Base-by-base conservation (phyloP, 2,888 invertebrate species). In the Chrysina gloriosa region DNA sequence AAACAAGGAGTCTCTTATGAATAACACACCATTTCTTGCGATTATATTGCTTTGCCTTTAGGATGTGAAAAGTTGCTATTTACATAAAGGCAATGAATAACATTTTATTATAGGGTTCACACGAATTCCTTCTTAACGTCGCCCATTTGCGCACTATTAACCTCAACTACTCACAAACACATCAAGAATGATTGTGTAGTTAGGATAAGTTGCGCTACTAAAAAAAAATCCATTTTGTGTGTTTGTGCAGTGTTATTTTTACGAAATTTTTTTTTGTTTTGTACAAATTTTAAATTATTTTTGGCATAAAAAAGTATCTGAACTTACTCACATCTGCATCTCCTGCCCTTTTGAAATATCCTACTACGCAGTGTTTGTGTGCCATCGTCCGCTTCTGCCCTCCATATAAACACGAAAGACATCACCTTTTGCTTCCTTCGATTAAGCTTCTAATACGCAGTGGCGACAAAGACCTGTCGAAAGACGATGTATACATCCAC, bases 11-110 rank as follows among this genome's bases (percentile, higher is more conserved):
- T 52, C 34, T 31, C 9, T 45, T 19, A 16, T 14, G 31, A 52
- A 19, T 52, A 52, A 19, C 29, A 31, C 29, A 52, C n/a, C 25
- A 58, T 61, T 42, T 61, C 21, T 61, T 42, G 29, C 45, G 27
- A 29, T 47, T 58, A 74, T 71, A 67, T 70, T 77, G 77, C 78
- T 78, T 79, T 73, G 77, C 76, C 78, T 78, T 63, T 78, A 78
- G 79, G 79, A 77, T 78, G 77, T 77, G 79, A 78, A 74, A 75
- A 75, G 75, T 71, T 71, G 58, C 65, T 45, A 42, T 25, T 66
- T 66, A 25, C 29, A 21, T 14, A 31, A 52, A 52, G 31, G n/a
- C 7, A 63, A n/a, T 16, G n/a, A 42, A 42, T 45, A 61, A 42
- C 42, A n/a, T 7, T 56, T 14, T 52, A 31, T 16, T 31, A 19